Base-by-base conservation (phyloP, 2,888 invertebrate species). In the Busseola fusca region DNA sequence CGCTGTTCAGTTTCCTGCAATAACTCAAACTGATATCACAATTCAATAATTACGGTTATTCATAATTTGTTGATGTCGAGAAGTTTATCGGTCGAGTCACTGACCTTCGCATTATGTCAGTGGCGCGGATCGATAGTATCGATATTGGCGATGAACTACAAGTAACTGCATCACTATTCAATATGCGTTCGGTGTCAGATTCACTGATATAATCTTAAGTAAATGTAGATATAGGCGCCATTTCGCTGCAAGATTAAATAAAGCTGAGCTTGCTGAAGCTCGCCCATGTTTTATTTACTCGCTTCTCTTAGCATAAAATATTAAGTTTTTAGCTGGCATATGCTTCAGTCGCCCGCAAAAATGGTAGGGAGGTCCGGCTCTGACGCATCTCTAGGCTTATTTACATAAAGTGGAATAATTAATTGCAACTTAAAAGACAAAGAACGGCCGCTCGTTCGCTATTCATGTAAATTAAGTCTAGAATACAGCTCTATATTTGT, bases 371-470 rank as follows among this genome's bases (percentile, higher is more conserved):
- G 86, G 89, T 88, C 90, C 88, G 81, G 86, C 84, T 70, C 87
- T 87, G 89, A 90, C 90, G 90, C 92, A 88, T 88, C 87, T 85
- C 87, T 82, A 82, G 86, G 78, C 86, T 85, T 91, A 93, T 95
- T 94, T 92, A 91, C 94, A 95, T 95, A 94, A 94, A 94, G 87
- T 90, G 85, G 94, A 94, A 94, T 95, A 95, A 93, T 94, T 95
- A 95, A 94, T 94, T 92, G 92, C 91, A 93, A 94, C 90, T 93
- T 93, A 88, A 93, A 92, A 93, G 91, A 93, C 93, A 94, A 94
- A 93, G 93, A 92, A 91, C 90, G 89, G 88, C 88, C 88, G 87
- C 86, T 84, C 87, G 83, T 88, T 86, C 91, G 92, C 93, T 91
- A 90, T 92, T 92, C 91, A 95, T 95, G 94, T 93, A 94, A 94